Percentiles rank a stretch among this genome's conserved stretches.
Conservation (phyloP, 2,888 invertebrate species). For the Neelides folsomi region DNA sequence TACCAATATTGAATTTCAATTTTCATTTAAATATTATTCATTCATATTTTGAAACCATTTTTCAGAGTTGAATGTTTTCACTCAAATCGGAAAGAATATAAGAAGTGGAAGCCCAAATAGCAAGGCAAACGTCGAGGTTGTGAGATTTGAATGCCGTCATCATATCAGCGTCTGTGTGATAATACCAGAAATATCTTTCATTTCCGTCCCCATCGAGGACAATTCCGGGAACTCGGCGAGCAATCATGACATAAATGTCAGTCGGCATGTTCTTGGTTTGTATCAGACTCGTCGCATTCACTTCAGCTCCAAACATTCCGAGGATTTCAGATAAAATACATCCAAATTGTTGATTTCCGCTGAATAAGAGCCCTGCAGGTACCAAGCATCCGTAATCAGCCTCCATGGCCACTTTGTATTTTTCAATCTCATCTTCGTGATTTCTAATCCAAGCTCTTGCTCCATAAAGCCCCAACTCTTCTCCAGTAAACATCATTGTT, state of each 20-base stretch:
- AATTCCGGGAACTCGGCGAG: conserved; percentile 54
- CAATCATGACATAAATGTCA: conserved; percentile 14
- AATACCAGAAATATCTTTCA: conserved; percentile 43
- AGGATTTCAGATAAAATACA: conserved; percentile 54
- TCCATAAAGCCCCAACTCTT: conserved; percentile 59
- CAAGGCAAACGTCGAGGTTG: conserved; percentile 53
- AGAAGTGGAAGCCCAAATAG: conserved; percentile 62
- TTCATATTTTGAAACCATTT: too few species aligned
- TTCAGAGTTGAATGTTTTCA: too few species aligned
- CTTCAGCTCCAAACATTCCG: background rate
- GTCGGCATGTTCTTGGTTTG: conserved; percentile 6
- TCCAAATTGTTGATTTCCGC: conserved; percentile 47
- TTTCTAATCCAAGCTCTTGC: conserved; percentile 39
- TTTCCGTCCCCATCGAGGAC: conserved; percentile 51
- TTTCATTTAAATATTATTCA: too few species aligned
- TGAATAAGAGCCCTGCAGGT: conserved; percentile 53
- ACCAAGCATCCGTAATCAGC: conserved; percentile 68
- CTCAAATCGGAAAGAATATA: conserved; percentile 62
- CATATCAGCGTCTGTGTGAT: conserved; percentile 65
- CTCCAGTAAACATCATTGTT: conserved; percentile 41
- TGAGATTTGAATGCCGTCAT: conserved; percentile 54
- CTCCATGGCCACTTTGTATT: conserved; percentile 64
- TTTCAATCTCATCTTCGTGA: conserved; percentile 40
- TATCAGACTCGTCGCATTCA: conserved; percentile 5
- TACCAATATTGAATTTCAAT: too few species aligned